Percentiles rank a stretch among this genome's conserved stretches.
phyloP scores from a whole-genome alignment of 1,140 invertebrate genomes.

The Popillia japonica region DNA sequence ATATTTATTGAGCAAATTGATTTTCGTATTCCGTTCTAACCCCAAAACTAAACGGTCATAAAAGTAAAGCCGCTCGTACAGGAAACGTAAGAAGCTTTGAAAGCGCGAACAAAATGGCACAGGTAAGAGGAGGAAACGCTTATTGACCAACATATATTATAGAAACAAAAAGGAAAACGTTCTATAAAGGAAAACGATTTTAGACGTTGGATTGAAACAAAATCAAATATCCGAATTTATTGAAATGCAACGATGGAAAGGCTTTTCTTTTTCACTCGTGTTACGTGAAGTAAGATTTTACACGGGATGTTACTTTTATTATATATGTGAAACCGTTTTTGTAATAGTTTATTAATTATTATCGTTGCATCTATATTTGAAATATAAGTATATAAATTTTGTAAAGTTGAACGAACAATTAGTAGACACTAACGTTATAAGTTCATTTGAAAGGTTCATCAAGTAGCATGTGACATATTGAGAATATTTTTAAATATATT shows the following conservation, averaged over 20 bases:
- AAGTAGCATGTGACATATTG: too few species aligned
- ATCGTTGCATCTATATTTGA: too few species aligned
- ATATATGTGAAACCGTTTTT: too few species aligned
- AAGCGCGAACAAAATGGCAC: slow-evolving; percentile 11
- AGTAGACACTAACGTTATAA: too few species aligned
- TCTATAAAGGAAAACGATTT: slow-evolving; percentile 7
- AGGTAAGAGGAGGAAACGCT: slow-evolving; percentile 25
- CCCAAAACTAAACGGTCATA: neutral
- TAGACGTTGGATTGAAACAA: neutral
- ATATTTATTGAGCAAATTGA: slow-evolving; percentile 32
- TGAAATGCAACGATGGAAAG: neutral
- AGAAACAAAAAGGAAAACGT: slow-evolving; percentile 28
- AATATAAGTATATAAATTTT: too few species aligned
- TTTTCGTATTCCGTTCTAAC: slow-evolving; percentile 22
- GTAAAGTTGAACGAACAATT: too few species aligned
- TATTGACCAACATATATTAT: slow-evolving; percentile 32
- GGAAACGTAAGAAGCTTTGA: slow-evolving; percentile 25
- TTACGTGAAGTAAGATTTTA: neutral
- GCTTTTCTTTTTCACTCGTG: neutral
- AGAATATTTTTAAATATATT: too few species aligned
- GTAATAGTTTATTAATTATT: too few species aligned
- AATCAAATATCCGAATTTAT: neutral
- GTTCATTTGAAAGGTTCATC: too few species aligned
- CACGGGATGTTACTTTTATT: too few species aligned
- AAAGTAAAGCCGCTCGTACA: neutral